phyloP scores from a whole-genome alignment of 2,888 invertebrate species.

The Hirtodrosophila duncani region DNA sequence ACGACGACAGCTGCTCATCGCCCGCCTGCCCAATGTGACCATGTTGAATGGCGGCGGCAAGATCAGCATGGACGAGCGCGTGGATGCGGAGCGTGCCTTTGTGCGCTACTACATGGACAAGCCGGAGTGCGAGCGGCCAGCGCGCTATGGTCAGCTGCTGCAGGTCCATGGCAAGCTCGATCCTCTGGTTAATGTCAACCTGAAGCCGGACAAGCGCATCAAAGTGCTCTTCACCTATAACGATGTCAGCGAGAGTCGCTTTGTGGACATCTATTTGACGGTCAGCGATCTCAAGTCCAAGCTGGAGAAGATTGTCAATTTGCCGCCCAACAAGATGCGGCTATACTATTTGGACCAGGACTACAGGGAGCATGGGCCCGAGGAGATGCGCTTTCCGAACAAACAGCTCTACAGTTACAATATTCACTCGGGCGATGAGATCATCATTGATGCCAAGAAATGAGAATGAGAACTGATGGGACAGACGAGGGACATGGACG shows the following conservation, averaged over 20 bases:
- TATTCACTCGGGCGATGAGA: conserved; percentile 92
- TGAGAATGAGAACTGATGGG: conserved; percentile 23
- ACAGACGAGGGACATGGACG: not conserved
- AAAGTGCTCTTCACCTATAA: conserved; percentile 91
- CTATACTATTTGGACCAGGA: conserved; percentile 93
- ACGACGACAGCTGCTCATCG: conserved; percentile 90
- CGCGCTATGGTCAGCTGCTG: conserved; percentile 87
- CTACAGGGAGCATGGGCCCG: conserved; percentile 86
- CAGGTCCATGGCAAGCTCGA: conserved; percentile 92
- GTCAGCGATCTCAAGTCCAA: conserved; percentile 90
- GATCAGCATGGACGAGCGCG: conserved; percentile 90
- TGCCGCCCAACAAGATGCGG: conserved; percentile 90
- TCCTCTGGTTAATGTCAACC: conserved; percentile 91
- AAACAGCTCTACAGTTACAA: conserved; percentile 95
- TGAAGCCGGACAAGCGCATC: conserved; percentile 91
- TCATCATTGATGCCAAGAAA: conserved; percentile 89
- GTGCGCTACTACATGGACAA: conserved; percentile 94
- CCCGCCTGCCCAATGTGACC: conserved; percentile 90
- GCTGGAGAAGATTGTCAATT: conserved; percentile 88
- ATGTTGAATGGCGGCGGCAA: conserved; percentile 93
- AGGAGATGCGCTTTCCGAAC: conserved; percentile 92
- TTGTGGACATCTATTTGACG: conserved; percentile 88
- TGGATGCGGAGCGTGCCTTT: conserved; percentile 95
- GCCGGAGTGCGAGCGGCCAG: conserved; percentile 89
- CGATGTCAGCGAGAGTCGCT: conserved; percentile 85